Evolutionary conservation across 2,888 invertebrate species (phyloP).

Genomic region (Agrotis puta): DNA sequence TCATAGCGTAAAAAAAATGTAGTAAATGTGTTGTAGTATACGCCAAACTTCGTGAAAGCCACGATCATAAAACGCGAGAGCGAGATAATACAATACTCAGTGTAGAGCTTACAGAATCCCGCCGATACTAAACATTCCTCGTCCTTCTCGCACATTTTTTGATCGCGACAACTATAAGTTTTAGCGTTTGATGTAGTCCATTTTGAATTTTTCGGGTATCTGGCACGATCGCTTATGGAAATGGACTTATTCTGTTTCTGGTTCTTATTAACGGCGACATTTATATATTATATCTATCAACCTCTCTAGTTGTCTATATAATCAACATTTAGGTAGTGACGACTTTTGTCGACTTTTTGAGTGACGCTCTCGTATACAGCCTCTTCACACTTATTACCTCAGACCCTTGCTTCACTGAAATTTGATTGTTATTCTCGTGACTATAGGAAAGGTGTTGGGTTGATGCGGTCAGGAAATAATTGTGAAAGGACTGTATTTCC

Average conservation of each 20-base stretch:
- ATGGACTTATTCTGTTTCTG: not conserved
- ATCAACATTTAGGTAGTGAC: not conserved
- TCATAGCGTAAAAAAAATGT: constrained; percentile 13
- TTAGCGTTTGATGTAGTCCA: not conserved
- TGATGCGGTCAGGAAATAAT: not conserved
- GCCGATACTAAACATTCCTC: not conserved
- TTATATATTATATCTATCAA: not conserved
- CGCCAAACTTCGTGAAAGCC: not conserved
- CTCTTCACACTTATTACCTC: not conserved
- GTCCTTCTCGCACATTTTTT: constrained; percentile 7
- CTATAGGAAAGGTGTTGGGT: not conserved
- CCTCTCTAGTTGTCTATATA: constrained; percentile 27
- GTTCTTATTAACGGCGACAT: not conserved
- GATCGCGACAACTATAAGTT: not conserved
- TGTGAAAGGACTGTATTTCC: not conserved
- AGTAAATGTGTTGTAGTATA: constrained; percentile 4
- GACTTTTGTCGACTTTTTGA: not conserved
- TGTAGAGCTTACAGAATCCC: not conserved
- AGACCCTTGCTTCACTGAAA: not conserved
- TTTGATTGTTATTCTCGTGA: not conserved
- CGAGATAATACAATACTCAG: not conserved
- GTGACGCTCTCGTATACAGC: not conserved
- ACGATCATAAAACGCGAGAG: constrained; percentile 1
- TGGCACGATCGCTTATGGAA: not conserved
- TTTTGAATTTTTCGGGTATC: not conserved